A percentile compares a stretch with the other conserved stretches of the same genome.
Evolutionary conservation across 1,140 invertebrate genomes (phyloP).

Genomic region (Lycorma delicatula): DNA sequence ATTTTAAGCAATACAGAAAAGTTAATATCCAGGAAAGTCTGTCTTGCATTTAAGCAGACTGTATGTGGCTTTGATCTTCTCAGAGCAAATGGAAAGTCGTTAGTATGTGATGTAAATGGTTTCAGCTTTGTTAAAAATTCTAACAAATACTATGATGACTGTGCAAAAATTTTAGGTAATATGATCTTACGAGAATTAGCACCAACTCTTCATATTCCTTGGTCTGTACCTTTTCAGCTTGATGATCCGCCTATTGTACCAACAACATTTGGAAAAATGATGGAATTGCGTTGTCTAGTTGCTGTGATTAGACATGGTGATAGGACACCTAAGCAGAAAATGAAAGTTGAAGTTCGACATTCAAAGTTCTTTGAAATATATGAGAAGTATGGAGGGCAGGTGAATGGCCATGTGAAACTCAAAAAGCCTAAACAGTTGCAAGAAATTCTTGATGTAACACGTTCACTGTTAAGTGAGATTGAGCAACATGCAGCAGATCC

Average conservation of each 20-base stretch:
- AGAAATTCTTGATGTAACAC: constrained; percentile 91
- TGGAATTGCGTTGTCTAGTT: constrained; percentile 95
- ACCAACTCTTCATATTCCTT: constrained; percentile 89
- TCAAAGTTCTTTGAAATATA: constrained; percentile 96
- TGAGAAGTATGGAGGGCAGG: constrained; percentile 93
- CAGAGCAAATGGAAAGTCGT: constrained; percentile 92
- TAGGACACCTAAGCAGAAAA: constrained; percentile 98
- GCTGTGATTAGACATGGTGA: constrained; percentile 97
- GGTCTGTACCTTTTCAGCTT: constrained; percentile 89
- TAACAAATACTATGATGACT: constrained; percentile 99
- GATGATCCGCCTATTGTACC: constrained; percentile 99
- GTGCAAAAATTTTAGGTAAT: constrained; percentile 92
- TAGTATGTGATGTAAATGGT: constrained; percentile 98
- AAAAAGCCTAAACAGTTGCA: constrained; percentile 97
- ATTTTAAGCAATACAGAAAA: constrained; percentile 97
- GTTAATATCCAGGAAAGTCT: constrained; percentile 97
- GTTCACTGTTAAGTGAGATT: constrained; percentile 79
- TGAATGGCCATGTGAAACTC: constrained; percentile 92
- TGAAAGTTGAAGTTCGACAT: constrained; percentile 55
- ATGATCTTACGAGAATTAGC: constrained; percentile 87
- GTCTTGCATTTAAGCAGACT: constrained; percentile 96
- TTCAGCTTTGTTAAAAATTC: constrained; percentile 99
- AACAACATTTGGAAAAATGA: constrained; percentile 98
- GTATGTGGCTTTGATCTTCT: constrained; percentile 99
- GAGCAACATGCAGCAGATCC: constrained; percentile 73